phyloP scores from a whole-genome alignment of 2,113 vertebrate genomes.

The Cephalopterus ornatus region DNA sequence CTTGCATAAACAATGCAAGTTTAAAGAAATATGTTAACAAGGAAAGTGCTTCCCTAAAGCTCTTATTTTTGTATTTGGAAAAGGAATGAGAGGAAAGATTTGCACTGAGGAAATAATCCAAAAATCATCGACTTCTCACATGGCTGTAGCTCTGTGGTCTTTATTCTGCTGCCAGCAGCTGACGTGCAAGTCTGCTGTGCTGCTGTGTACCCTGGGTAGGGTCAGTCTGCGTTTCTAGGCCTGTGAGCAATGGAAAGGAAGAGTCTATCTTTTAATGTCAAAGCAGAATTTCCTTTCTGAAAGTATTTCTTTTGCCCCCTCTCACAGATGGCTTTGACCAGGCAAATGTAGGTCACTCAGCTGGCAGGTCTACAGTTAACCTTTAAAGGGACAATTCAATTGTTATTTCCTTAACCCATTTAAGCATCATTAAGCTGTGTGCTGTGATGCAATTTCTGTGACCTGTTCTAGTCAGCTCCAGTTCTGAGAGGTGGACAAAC shows the following conservation, averaged over 20 bases:
- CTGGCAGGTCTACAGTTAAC: not conserved
- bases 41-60: not conserved
- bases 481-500: not conserved
- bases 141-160: not conserved
- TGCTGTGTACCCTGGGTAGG: not conserved
- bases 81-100: not conserved
- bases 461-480: not conserved
- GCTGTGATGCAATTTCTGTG: not conserved
- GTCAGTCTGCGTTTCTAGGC: not conserved
- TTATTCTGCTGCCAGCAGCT: slow-evolving; percentile 22
- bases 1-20: not conserved
- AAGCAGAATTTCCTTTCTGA: slow-evolving; percentile 11
- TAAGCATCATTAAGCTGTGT: not conserved
- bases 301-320: not conserved
- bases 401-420: not conserved
- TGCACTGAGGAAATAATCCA: slow-evolving; percentile 28
- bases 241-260: slow-evolving; percentile 1
- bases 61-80: not conserved
- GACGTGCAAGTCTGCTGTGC: not conserved
- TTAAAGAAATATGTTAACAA: not conserved
- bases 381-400: not conserved
- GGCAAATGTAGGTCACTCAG: not conserved
- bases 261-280: not conserved
- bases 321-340: not conserved
- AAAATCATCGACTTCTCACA: not conserved